These are phyloP conservation scores for Serranus cabrilla DNA, from an alignment of 2,797 vertebrate genomes.

Conservation along the genomic window DNA sequence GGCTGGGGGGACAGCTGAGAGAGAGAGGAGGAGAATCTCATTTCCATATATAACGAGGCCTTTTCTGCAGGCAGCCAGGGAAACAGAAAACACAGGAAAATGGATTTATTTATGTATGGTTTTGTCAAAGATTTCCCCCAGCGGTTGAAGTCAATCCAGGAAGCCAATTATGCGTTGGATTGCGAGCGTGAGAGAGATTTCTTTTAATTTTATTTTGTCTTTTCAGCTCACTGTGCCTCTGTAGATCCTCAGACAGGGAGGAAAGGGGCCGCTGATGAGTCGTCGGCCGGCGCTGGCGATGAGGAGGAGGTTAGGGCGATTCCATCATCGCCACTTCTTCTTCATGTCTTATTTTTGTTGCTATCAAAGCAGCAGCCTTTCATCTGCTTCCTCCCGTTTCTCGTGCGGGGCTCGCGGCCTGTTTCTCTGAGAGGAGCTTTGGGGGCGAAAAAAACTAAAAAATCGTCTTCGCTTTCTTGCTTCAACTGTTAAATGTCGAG, in stretches of 20 bases:
- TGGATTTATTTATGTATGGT: conserved; percentile 78
- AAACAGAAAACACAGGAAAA: conserved; percentile 67
- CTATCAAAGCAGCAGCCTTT: conserved; percentile 54
- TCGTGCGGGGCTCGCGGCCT: conserved; percentile 11
- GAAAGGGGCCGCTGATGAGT: conserved; percentile 28
- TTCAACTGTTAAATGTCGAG: conserved; percentile 46
- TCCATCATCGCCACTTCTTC: conserved; percentile 27
- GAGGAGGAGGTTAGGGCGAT: conserved; percentile 44
- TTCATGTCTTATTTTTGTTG: conserved; percentile 39
- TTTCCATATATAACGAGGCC: conserved; percentile 82
- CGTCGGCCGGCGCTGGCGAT: background rate
- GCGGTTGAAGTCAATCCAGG: conserved; percentile 77
- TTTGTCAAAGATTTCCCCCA: conserved; percentile 73
- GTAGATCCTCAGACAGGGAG: conserved; percentile 1
- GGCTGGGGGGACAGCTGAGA: conserved; percentile 65
- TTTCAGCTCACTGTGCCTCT: conserved; percentile 40
- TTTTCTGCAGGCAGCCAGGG: conserved; percentile 64
- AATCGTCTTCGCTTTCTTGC: conserved; percentile 23
- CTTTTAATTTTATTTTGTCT: conserved; percentile 57
- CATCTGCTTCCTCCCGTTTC: conserved; percentile 32
- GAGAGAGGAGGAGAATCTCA: conserved; percentile 74
- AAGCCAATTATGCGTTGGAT: conserved; percentile 67
- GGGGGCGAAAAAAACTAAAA: conserved; percentile 35
- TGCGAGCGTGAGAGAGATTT: conserved; percentile 51
- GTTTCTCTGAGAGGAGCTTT: conserved; percentile 38